Evolutionary conservation across 2,888 invertebrate species (phyloP), one percentile per base, ranked within the genome.

Genomic region (Tachina fera): DNA sequence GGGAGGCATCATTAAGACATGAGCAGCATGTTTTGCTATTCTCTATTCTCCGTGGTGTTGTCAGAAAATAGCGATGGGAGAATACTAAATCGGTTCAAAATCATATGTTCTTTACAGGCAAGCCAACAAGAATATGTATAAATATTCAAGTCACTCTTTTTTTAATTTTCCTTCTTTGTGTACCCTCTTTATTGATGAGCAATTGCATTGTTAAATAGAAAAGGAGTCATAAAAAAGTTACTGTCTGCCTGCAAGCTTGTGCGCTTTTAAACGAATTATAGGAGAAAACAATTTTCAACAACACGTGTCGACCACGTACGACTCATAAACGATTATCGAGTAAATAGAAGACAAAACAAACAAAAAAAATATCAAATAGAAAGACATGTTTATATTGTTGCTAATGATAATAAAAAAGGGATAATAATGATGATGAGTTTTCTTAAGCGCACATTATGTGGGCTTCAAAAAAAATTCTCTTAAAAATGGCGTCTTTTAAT

Each of bases 401-500:
- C n/a, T 61, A 61, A 61, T 39, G 41, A 61, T 45, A 63, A 45
- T 45, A 45, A 63, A 19, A 65, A 39, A 45, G 10, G 10, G 22
- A 22, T 45, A n/a, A 71, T 71, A 43, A 71, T 71, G 71, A 58
- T 13, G n/a, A 13, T 22, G 22, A 45, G 31, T 45, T 19, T 19
- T 51, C 53, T 58, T 71, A 39, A 8, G 19, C 19, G 53, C 6
- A 16, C n/a, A 16, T 16, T 61, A 10, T 45, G 13, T 45, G 1
- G 31, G 47, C 14, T 76, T 65, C 45, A 31, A 31, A 31, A 31
- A 31, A 31, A 53, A 45, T 41, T 78, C 22, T 68, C 3, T 65
- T 68, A 49, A 84, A 83, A 75, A 84, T 85, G 85, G 84, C 85
- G 84, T 83, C 82, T 60, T 74, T 83, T 83, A 84, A 87, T 87